Percentiles rank a stretch among this genome's conserved stretches.
Conservation (phyloP, 2,113 vertebrate genomes). For the Channa argus region DNA sequence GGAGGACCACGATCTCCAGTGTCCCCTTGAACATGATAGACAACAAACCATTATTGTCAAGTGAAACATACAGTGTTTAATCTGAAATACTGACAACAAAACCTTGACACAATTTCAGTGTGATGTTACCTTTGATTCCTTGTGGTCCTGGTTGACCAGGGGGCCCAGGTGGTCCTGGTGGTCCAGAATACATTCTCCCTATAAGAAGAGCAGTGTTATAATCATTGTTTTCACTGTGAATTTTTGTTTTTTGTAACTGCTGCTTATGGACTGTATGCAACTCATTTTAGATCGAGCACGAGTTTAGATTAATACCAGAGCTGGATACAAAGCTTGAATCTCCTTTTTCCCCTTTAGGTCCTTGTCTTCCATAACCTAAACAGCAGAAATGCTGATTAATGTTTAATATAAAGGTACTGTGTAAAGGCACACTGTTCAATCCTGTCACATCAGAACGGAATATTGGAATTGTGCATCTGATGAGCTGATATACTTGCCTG, state of each 20-base stretch:
- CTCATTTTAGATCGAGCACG: neutral
- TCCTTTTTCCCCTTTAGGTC: conserved; percentile 89
- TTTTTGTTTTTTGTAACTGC: neutral
- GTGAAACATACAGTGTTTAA: neutral
- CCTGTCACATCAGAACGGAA: neutral
- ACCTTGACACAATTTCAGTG: neutral
- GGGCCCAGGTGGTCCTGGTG: conserved; percentile 78
- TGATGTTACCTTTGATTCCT: conserved; percentile 83
- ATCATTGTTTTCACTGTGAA: neutral
- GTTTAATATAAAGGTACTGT: neutral
- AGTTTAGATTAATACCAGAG: conserved; percentile 81
- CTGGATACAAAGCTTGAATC: conserved; percentile 80
- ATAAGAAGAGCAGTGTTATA: conserved; percentile 34
- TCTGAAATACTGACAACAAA: conserved; percentile 10
- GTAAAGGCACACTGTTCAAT: neutral
- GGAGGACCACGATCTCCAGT: conserved; percentile 88
- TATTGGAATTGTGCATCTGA: neutral
- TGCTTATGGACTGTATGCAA: neutral
- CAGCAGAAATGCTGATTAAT: conserved; percentile 4
- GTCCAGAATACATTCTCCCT: conserved; percentile 83
- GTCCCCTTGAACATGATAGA: conserved; percentile 85
- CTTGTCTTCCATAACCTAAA: conserved; percentile 88
- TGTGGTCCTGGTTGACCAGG: conserved; percentile 87
- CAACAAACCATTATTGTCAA: conserved; percentile 3
- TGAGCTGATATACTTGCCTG: conserved; percentile 75